Evolutionary conservation across 35 echinoderm and acorn worm species (phyloP).

Genomic region (Anneissia japonica): DNA sequence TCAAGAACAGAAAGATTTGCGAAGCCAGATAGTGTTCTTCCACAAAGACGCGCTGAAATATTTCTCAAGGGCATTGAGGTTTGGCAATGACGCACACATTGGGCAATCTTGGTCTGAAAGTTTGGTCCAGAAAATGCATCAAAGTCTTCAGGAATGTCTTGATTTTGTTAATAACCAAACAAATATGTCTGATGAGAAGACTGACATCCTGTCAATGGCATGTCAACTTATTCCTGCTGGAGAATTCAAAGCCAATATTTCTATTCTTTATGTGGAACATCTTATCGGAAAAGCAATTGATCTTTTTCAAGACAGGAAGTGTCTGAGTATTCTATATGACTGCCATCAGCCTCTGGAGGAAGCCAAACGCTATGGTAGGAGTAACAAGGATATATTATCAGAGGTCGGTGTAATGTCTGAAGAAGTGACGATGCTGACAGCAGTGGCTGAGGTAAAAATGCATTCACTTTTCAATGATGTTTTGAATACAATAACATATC

Average conservation of each 20-base stretch:
- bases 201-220: neutral
- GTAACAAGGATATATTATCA: neutral
- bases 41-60: slow-evolving; percentile 22
- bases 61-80: neutral
- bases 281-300: neutral
- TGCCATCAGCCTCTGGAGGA: slow-evolving; percentile 9
- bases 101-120: neutral
- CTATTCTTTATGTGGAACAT: neutral
- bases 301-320: neutral
- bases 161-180: neutral
- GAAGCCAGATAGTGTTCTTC: neutral
- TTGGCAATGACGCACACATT: neutral
- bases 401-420: neutral
- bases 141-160: neutral
- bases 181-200: neutral
- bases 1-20: neutral
- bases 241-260: neutral
- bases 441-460: slow-evolving; percentile 6
- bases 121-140: neutral
- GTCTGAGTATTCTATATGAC: neutral
- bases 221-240: neutral
- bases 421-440: slow-evolving; percentile 11
- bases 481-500: too few species aligned
- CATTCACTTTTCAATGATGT: too few species aligned
- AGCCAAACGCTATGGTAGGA: neutral